Percentiles rank a stretch among this genome's conserved stretches.
These are phyloP conservation scores for Brachirus orientalis DNA, from an alignment of 2,113 vertebrate species.

Conservation along the genomic window DNA sequence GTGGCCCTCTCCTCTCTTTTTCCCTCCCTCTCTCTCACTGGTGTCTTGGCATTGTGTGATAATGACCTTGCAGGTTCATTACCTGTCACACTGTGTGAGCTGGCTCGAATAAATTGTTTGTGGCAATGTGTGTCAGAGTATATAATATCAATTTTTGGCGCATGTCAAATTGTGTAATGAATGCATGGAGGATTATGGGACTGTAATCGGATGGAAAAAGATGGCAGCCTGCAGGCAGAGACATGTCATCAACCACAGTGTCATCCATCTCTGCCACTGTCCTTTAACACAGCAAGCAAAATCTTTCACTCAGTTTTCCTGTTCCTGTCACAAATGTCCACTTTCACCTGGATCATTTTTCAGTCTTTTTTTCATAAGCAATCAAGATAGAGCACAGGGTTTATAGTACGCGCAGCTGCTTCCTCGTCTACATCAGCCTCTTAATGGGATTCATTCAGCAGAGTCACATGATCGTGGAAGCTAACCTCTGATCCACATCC, in stretches of 20 bases:
- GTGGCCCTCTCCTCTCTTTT: too few species aligned
- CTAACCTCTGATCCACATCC: conserved; percentile 21
- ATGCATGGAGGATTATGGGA: neutral
- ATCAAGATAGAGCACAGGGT: neutral
- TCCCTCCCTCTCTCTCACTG: neutral
- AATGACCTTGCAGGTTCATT: neutral
- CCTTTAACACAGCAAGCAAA: too few species aligned
- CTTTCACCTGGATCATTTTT: neutral
- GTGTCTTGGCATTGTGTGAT: neutral
- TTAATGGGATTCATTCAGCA: conserved; percentile 46
- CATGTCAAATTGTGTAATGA: conserved; percentile 2
- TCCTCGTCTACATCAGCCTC: conserved; percentile 10
- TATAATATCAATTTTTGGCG: neutral
- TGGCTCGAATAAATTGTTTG: neutral
- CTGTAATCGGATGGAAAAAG: neutral
- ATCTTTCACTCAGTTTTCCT: neutral
- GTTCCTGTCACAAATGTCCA: neutral
- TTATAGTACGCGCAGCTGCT: neutral
- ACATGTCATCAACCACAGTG: neutral
- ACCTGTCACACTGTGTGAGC: neutral
- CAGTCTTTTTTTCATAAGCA: neutral
- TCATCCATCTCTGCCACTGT: neutral
- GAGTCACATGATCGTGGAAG: conserved; percentile 31
- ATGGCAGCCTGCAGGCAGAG: neutral
- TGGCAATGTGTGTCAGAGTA: neutral